Percentiles rank a stretch among this genome's conserved stretches.
Conservation (phyloP, 2,797 vertebrate species). For the Garrulus glandarius region DNA sequence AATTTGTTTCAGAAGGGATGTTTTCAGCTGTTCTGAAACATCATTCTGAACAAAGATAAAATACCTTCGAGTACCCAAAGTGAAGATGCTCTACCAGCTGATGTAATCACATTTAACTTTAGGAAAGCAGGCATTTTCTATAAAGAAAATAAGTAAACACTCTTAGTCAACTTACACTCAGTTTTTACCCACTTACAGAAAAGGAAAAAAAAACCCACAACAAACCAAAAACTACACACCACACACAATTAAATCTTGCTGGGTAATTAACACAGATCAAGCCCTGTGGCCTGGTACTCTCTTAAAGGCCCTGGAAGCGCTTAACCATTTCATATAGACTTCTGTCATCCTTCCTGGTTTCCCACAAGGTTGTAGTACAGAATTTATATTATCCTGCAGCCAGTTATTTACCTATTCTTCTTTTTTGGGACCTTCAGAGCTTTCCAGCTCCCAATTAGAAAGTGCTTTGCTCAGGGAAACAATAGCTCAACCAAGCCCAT, state of each 20-base stretch:
- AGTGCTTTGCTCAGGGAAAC: background rate
- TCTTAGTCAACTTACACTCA: background rate
- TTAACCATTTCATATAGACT: background rate
- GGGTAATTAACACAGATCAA: background rate
- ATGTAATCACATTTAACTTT: background rate
- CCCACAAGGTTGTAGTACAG: background rate
- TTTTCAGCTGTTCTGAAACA: background rate
- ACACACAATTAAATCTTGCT: background rate
- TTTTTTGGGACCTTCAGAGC: background rate
- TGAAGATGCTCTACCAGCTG: background rate
- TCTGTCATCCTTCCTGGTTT: background rate
- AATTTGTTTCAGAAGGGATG: background rate
- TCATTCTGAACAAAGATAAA: background rate
- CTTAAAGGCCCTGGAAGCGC: background rate
- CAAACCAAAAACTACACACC: background rate
- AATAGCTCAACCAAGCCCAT: background rate
- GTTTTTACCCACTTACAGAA: background rate
- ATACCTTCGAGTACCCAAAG: background rate
- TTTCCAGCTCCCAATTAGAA: conserved; percentile 8
- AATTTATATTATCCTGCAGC: background rate
- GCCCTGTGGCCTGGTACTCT: background rate
- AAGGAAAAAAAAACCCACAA: accelerated
- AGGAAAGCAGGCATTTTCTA: background rate
- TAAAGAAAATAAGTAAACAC: background rate
- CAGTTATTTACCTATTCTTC: background rate